These are phyloP conservation scores for Macroteleia sp. DNA, from an alignment of 2,888 invertebrate genomes.

Conservation along the genomic window DNA sequence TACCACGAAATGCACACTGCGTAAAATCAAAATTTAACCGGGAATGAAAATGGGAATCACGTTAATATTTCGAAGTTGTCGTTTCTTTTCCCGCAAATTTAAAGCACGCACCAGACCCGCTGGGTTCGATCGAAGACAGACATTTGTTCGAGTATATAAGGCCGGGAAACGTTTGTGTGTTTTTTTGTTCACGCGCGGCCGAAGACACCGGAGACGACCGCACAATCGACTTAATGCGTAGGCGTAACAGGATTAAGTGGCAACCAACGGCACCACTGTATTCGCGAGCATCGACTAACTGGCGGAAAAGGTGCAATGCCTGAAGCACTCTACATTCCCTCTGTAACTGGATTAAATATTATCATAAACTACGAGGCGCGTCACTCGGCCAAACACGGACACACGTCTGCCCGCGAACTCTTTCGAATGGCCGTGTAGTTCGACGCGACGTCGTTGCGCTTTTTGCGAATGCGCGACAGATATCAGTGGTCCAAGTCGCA, in stretches of 20 bases:
- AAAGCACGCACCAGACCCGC: too few species aligned
- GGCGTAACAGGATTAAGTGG: slow-evolving; percentile 57
- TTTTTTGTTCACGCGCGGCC: background rate
- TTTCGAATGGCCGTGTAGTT: slow-evolving; percentile 16
- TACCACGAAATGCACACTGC: too few species aligned
- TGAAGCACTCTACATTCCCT: slow-evolving; percentile 65
- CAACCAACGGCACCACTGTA: slow-evolving; percentile 47
- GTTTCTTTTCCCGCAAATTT: too few species aligned
- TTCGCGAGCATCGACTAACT: slow-evolving; percentile 58
- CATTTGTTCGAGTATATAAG: background rate
- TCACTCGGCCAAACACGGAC: slow-evolving; percentile 32
- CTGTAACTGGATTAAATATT: slow-evolving; percentile 71
- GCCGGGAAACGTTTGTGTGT: background rate
- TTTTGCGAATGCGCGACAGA: slow-evolving; percentile 30
- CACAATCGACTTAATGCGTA: slow-evolving; percentile 46
- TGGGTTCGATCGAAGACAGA: too few species aligned
- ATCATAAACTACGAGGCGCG: slow-evolving; percentile 64
- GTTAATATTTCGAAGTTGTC: too few species aligned
- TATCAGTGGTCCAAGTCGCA: slow-evolving; percentile 13
- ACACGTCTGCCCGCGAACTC: slow-evolving; percentile 40
- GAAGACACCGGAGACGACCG: slow-evolving; percentile 35
- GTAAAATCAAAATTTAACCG: too few species aligned
- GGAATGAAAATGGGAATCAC: too few species aligned
- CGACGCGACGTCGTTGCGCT: slow-evolving; percentile 19
- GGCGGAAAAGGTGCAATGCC: slow-evolving; percentile 60